phyloP scores from a whole-genome alignment of 1,140 invertebrate species.

The Drosophila jambulina region DNA sequence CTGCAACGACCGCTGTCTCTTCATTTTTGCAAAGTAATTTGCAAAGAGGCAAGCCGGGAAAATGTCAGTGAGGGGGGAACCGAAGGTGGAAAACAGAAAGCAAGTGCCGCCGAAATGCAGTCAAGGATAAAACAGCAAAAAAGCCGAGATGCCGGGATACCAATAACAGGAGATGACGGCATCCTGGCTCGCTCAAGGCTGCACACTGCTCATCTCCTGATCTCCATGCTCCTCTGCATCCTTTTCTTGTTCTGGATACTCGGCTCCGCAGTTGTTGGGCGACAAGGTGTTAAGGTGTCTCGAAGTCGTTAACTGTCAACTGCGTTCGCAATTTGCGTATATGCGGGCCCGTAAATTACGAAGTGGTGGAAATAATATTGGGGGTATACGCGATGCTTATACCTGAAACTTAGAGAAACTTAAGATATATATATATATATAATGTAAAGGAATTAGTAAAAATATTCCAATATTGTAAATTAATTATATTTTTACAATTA shows the following conservation, averaged over 20 bases:
- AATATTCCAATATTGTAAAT: no score
- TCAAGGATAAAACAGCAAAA: constrained; percentile 74
- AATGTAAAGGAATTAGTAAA: not conserved
- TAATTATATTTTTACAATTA: not conserved
- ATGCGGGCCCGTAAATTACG: constrained; percentile 46
- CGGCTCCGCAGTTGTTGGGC: constrained; percentile 23
- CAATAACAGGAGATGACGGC: constrained; percentile 36
- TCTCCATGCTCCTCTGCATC: not conserved
- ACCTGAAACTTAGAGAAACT: not conserved
- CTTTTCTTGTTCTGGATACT: not conserved
- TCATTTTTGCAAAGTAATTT: constrained; percentile 84
- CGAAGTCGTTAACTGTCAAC: constrained; percentile 46
- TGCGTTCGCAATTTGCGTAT: constrained; percentile 48
- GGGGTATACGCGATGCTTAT: not conserved
- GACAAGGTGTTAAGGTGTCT: constrained; percentile 77
- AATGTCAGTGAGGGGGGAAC: not conserved
- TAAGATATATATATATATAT: no score
- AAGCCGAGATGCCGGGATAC: constrained; percentile 35
- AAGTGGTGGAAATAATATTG: not conserved
- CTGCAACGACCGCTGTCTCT: constrained; percentile 56
- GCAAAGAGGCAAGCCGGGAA: constrained; percentile 66
- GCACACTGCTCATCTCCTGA: constrained; percentile 10
- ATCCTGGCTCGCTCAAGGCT: constrained; percentile 52
- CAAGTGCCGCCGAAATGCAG: constrained; percentile 81
- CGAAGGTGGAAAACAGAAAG: constrained; percentile 57